These are phyloP conservation scores for Opisthocomus hoazin DNA, from an alignment of 2,113 vertebrate species.

Conservation along the genomic window DNA sequence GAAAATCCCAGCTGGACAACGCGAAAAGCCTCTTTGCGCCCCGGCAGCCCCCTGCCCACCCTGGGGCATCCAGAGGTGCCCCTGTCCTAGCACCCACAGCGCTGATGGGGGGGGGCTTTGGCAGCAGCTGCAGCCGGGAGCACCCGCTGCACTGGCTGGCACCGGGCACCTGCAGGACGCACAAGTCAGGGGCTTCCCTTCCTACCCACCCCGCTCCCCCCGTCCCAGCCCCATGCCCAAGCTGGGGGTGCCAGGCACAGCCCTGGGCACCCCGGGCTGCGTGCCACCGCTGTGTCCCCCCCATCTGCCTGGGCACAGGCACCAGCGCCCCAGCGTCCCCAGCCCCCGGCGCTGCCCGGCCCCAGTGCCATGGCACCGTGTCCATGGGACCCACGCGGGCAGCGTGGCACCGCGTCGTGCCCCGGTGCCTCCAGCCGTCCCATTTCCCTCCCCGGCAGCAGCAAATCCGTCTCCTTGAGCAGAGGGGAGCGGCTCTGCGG, in stretches of 20 bases:
- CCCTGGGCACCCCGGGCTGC: background rate
- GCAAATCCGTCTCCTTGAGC: slow-evolving; percentile 52
- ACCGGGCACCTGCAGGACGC: rapidly evolving
- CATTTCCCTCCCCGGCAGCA: background rate
- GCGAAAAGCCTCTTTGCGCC: background rate
- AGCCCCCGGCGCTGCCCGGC: rapidly evolving
- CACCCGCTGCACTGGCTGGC: background rate
- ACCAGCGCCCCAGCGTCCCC: background rate
- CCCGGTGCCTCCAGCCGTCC: background rate
- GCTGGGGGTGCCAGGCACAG: background rate
- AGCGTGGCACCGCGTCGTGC: rapidly evolving
- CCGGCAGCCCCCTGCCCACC: background rate
- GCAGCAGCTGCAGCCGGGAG: background rate
- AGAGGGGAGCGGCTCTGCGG: background rate
- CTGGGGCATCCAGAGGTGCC: rapidly evolving
- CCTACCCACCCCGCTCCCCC: background rate
- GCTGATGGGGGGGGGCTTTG: rapidly evolving
- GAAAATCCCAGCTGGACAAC: slow-evolving; percentile 5
- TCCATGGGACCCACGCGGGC: rapidly evolving
- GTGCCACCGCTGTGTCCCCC: background rate
- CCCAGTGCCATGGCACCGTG: rapidly evolving
- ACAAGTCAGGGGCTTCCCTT: rapidly evolving
- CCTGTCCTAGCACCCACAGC: background rate
- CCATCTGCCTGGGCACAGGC: rapidly evolving
- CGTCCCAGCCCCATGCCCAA: rapidly evolving